Evolutionary conservation across 2,113 vertebrate genomes (phyloP), one percentile per base, ranked within the genome.

Genomic region (Brachypteracias leptosomus): DNA sequence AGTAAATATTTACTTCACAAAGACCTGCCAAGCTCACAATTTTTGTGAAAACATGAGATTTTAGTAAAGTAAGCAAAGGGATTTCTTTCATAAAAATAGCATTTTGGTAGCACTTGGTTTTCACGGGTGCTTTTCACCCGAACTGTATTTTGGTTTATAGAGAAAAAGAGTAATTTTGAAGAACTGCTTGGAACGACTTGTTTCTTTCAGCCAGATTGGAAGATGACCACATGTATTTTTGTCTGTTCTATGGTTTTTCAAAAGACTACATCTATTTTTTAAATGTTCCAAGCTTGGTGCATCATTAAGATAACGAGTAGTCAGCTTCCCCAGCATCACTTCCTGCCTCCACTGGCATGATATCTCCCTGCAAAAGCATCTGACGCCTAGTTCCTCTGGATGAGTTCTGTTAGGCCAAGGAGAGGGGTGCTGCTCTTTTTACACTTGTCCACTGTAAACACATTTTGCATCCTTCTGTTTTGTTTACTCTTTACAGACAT

Each of bases 81-180:
- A 25, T 67, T 90, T 58, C 79, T 93, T 90, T 83, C 88, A 84
- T n/a, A 92, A 92, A 94, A 94, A 86, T 31, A 71, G 42, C 31
- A 44, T 72, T 86, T 42, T 84, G 36, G 38, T 59, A 90, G 65
- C 19, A 11, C 11, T 77, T 80, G 44, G 20, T 49, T 86, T 89
- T 65, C 79, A 75, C 24, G 17, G 11, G 29, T 2, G 2, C 8
- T 92, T 91, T 88, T 90, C 67, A 72, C 21, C 26, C 93, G 85
- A 94, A 90, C 31, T 77, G 29, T 31, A 61, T 71, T 86, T 33
- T 55, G 13, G 88, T 86, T 88, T 46, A 85, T 21, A 75, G 47
- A 84, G 26, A 84, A 93, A 95, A 93, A 65, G 25, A 85, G 42
- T 35, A 66, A 11, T 89, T 92, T 33, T 84, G 61, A 77, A 85